Evolutionary conservation across 30 jellyfish, hydroid and myxozoan genomes (phyloP).

Genomic region (Chrysaora quinquecirrha): DNA sequence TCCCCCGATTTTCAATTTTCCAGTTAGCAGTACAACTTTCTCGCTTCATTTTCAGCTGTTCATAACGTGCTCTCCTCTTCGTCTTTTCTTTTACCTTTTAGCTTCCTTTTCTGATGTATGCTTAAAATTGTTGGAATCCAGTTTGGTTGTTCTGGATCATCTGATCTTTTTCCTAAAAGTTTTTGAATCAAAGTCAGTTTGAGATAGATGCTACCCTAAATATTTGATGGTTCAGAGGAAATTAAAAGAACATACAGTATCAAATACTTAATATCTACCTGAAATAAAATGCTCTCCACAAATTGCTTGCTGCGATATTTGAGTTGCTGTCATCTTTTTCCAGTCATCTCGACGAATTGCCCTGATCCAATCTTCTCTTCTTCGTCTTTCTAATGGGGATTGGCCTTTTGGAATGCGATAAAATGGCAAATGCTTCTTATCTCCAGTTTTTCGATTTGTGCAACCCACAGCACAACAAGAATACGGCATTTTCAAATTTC

Average conservation of each 20-base stretch:
- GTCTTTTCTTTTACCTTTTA: not conserved
- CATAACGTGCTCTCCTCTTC: conserved; percentile 14
- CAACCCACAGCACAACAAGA: conserved; percentile 69
- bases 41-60: conserved; percentile 7
- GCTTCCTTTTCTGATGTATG: conserved; percentile 22
- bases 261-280: conserved; percentile 11
- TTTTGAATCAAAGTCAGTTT: not conserved
- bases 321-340: conserved; percentile 30
- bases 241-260: not conserved
- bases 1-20: conserved; percentile 20
- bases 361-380: conserved; percentile 37
- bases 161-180: conserved; percentile 34
- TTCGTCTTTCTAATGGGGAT: conserved; percentile 36
- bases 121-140: conserved; percentile 47
- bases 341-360: conserved; percentile 36
- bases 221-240: not conserved
- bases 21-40: conserved; percentile 9
- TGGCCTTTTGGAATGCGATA: conserved; percentile 28
- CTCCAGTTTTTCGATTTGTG: conserved; percentile 21
- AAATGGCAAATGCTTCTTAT: conserved; percentile 16
- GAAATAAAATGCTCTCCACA: conserved; percentile 57
- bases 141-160: conserved; percentile 42
- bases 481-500: conserved; percentile 28
- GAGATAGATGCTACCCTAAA: not conserved
- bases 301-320: conserved; percentile 22